Evolutionary conservation across 2,797 vertebrate species (phyloP).

Genomic region (Echeneis naucrates): DNA sequence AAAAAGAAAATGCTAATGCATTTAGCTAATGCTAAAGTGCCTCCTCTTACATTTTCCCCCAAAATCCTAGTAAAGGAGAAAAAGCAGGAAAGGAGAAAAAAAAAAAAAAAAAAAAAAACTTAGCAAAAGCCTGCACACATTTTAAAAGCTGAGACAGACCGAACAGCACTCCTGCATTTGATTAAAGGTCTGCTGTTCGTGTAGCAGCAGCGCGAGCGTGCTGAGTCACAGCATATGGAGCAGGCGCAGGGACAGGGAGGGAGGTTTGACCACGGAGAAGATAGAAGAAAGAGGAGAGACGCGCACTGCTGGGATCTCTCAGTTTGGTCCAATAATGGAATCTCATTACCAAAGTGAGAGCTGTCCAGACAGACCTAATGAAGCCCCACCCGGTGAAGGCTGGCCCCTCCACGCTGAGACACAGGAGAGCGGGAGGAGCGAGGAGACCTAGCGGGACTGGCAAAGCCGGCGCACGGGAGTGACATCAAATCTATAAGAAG

Average conservation of each 20-base stretch:
- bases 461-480: slow-evolving; percentile 43
- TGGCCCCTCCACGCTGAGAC: slow-evolving; percentile 55
- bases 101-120: not conserved
- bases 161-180: slow-evolving; percentile 15
- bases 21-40: slow-evolving; percentile 53
- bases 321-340: slow-evolving; percentile 76
- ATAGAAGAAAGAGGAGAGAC: slow-evolving; percentile 35
- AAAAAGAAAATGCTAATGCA: slow-evolving; percentile 56
- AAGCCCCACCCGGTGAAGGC: slow-evolving; percentile 74
- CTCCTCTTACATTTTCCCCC: slow-evolving; percentile 32
- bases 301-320: slow-evolving; percentile 69
- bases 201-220: slow-evolving; percentile 44
- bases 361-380: slow-evolving; percentile 78
- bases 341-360: slow-evolving; percentile 80
- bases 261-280: slow-evolving; percentile 35
- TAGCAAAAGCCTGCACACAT: slow-evolving; percentile 6
- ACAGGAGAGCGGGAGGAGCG: slow-evolving; percentile 19
- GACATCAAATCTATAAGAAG: slow-evolving; percentile 74
- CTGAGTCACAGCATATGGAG: slow-evolving; percentile 54
- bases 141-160: slow-evolving; percentile 7
- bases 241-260: slow-evolving; percentile 24
- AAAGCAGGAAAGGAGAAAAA: no score
- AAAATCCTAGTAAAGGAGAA: not conserved
- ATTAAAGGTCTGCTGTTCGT: slow-evolving; percentile 45
- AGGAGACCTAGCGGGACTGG: slow-evolving; percentile 41